Conservation (phyloP, 2,888 invertebrate species). For the Zhuqinia jingwanae region DNA sequence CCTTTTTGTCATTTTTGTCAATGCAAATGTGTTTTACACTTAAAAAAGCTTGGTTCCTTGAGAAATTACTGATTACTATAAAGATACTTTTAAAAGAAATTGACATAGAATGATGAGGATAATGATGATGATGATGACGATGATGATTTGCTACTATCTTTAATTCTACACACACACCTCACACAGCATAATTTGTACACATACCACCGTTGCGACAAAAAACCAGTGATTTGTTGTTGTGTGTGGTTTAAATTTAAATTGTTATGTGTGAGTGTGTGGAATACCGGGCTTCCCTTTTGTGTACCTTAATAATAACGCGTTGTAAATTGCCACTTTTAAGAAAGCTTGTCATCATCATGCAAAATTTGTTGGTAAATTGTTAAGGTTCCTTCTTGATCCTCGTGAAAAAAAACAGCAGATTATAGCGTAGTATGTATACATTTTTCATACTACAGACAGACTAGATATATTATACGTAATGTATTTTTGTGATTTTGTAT, state of each 20-base stretch:
- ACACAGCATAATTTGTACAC: background rate
- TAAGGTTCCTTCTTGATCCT: background rate
- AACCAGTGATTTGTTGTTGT: slow-evolving; percentile 9
- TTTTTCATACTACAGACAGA: background rate
- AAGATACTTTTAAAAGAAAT: background rate
- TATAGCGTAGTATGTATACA: too few relatives aligned
- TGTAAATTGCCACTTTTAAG: background rate
- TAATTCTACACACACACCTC: background rate
- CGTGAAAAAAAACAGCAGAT: background rate
- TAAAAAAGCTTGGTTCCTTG: slow-evolving; percentile 63
- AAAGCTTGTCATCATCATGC: slow-evolving; percentile 19
- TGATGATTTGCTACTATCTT: background rate
- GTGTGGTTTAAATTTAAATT: background rate
- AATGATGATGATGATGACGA: background rate
- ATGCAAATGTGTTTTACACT: slow-evolving; percentile 24
- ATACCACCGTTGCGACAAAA: background rate
- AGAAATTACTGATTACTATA: slow-evolving; percentile 23
- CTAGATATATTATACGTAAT: background rate
- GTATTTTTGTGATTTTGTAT: background rate
- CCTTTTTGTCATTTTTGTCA: slow-evolving; percentile 38
- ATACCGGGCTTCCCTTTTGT: background rate
- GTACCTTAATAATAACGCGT: slow-evolving; percentile 6
- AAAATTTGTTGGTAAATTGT: background rate
- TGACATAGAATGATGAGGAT: slow-evolving; percentile 39
- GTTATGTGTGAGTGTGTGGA: background rate